These are phyloP conservation scores for Hydrotaea cyrtoneurina DNA, from an alignment of 2,888 invertebrate species.

Conservation along the genomic window DNA sequence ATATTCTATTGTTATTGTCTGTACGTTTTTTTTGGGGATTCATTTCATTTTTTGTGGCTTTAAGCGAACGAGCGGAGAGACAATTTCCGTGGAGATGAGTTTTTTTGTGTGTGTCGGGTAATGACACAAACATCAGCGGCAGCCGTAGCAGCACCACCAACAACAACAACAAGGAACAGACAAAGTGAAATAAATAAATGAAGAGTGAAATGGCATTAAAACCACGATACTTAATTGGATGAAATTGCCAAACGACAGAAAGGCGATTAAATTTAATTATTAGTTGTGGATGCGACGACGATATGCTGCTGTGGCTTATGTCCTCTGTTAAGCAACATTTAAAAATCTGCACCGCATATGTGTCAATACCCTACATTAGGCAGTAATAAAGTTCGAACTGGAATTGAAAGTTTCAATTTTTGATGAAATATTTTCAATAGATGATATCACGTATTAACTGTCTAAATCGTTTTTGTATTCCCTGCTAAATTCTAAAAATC, in stretches of 20 bases:
- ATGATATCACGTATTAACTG: no score
- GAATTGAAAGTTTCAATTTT: no score
- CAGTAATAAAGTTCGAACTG: no score
- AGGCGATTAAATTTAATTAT: constrained; percentile 71
- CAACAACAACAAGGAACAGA: background rate
- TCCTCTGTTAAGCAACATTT: constrained; percentile 11
- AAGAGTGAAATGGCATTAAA: constrained; percentile 68
- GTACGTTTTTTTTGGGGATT: constrained; percentile 7
- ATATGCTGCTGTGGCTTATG: constrained; percentile 40
- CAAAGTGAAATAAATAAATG: constrained; percentile 59
- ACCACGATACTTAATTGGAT: constrained; percentile 70
- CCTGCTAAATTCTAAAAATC: no score
- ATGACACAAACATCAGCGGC: background rate
- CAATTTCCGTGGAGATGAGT: background rate
- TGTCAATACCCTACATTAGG: background rate
- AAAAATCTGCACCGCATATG: background rate
- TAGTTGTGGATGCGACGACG: constrained; percentile 62
- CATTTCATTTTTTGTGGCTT: background rate
- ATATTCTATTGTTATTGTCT: constrained; percentile 7
- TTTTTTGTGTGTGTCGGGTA: background rate
- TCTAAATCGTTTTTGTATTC: no score
- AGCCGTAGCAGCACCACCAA: background rate
- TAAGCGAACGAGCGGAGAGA: background rate
- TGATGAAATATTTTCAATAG: no score
- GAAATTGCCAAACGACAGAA: constrained; percentile 69